Percentiles rank a stretch among this genome's conserved stretches.
Evolutionary conservation across 2,888 invertebrate genomes (phyloP).

Genomic region (Brachyopa scutellaris): DNA sequence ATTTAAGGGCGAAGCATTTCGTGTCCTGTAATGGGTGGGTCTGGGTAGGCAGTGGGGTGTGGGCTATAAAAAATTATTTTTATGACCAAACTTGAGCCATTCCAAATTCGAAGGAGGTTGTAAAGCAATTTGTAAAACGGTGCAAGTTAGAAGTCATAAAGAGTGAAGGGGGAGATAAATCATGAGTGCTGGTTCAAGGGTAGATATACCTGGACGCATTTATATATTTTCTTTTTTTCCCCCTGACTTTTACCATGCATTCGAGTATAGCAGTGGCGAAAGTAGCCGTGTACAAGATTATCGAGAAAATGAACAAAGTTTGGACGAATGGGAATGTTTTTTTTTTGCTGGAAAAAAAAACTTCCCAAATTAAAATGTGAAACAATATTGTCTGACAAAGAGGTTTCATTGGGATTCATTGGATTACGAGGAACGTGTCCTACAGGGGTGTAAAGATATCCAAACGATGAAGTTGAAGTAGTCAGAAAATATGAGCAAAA

Average conservation of each 20-base stretch:
- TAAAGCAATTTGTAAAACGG: conserved; percentile 56
- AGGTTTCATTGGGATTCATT: too few relatives aligned
- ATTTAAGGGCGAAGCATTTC: conserved; percentile 41
- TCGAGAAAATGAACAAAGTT: too few relatives aligned
- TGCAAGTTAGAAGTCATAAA: conserved; percentile 40
- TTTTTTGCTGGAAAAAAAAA: too few relatives aligned
- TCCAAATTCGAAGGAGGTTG: conserved; percentile 9
- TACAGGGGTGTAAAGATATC: too few relatives aligned
- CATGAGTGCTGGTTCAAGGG: conserved; percentile 19
- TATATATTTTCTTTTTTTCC: not conserved
- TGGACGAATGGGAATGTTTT: not conserved
- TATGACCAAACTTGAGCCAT: conserved; percentile 63
- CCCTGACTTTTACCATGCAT: not conserved
- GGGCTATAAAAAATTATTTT: conserved; percentile 53
- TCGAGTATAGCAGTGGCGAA: not conserved
- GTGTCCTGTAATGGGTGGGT: conserved; percentile 18
- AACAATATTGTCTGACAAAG: too few relatives aligned
- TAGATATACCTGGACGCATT: not conserved
- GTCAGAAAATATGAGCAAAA: too few relatives aligned
- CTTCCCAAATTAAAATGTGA: too few relatives aligned
- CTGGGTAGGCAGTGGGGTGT: too few relatives aligned
- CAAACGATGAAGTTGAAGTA: too few relatives aligned
- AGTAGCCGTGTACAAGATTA: conserved; percentile 22
- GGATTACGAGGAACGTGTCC: too few relatives aligned
- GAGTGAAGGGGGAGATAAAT: conserved; percentile 41